phyloP scores from a whole-genome alignment of 2,797 vertebrate species.

The Poeciliopsis infans region DNA sequence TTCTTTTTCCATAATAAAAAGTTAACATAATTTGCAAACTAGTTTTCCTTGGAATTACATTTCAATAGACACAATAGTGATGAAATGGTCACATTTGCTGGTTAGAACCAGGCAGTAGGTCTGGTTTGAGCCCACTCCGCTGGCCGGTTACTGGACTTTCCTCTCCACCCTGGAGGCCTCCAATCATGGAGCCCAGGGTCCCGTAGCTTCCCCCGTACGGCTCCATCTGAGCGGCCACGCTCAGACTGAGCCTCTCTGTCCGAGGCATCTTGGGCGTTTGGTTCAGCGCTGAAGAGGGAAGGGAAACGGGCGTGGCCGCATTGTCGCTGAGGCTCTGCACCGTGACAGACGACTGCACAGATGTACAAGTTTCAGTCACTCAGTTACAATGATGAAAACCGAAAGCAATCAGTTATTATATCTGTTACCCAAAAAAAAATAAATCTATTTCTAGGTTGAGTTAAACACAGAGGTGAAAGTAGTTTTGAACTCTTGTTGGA shows the following conservation, averaged over 20 bases:
- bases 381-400: not conserved
- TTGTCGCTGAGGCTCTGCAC: conserved; percentile 67
- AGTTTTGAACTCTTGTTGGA: too few relatives aligned
- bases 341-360: conserved; percentile 63
- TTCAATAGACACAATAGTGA: not conserved
- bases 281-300: conserved; percentile 11
- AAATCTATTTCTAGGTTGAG: not conserved
- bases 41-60: not conserved
- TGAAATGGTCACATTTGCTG: conserved; percentile 21
- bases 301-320: conserved; percentile 50
- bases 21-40: not conserved
- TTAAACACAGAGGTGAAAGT: not conserved
- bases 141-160: conserved; percentile 26
- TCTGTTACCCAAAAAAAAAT: not conserved
- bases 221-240: conserved; percentile 71
- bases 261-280: not conserved
- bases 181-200: conserved; percentile 62
- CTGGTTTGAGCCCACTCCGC: conserved; percentile 25
- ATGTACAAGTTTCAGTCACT: not conserved
- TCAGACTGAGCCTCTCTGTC: conserved; percentile 43
- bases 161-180: conserved; percentile 53
- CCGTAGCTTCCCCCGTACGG: conserved; percentile 29
- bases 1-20: not conserved
- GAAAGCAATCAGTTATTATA: not conserved
- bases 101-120: conserved; percentile 45